Evolutionary conservation across 2,797 vertebrate species (phyloP).

Genomic region (Lacerta viridis): DNA sequence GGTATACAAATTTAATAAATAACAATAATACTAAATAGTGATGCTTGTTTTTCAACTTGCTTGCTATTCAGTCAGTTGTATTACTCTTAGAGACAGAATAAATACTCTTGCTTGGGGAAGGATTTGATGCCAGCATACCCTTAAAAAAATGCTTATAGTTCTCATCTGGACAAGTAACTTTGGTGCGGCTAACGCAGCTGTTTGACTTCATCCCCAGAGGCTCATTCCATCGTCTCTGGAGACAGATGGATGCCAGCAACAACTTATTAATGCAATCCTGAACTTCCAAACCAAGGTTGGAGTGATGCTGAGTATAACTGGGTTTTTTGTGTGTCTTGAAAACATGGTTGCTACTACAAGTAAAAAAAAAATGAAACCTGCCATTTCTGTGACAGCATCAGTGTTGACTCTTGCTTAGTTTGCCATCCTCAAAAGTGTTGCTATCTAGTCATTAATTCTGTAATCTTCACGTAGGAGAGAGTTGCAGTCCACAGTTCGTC

Average conservation of each 20-base stretch:
- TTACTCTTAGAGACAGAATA: conserved; percentile 7
- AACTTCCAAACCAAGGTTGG: neutral
- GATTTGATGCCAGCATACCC: neutral
- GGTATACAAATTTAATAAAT: neutral
- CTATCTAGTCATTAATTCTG: neutral
- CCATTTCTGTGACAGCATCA: neutral
- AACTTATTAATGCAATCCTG: neutral
- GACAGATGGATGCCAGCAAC: too few species aligned
- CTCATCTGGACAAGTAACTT: neutral
- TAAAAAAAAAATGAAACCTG: neutral
- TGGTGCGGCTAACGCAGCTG: too few species aligned
- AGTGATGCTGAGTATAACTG: neutral
- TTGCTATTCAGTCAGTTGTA: neutral
- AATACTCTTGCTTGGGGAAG: neutral
- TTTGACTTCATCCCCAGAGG: too few species aligned
- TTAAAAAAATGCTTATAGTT: neutral
- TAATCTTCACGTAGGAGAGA: neutral
- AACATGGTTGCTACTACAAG: neutral
- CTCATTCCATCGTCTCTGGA: too few species aligned
- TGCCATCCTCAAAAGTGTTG: neutral
- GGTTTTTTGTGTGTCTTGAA: neutral
- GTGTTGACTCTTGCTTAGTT: neutral
- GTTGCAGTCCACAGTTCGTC: neutral
- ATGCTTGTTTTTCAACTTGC: neutral
- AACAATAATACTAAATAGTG: neutral